Evolutionary conservation across 2,113 vertebrate species (phyloP).

Genomic region (Lucifuga dentata): DNA sequence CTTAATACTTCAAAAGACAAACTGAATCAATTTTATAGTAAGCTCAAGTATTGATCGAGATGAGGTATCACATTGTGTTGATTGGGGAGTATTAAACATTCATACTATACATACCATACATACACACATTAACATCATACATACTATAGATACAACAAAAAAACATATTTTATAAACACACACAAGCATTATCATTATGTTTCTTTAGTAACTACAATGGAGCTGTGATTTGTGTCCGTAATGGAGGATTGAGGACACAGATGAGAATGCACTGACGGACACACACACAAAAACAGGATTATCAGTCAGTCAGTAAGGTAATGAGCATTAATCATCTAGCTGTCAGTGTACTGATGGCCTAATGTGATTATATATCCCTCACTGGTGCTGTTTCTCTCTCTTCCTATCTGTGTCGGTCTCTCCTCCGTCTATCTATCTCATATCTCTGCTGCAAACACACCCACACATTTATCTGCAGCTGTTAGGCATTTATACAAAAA

Average conservation of each 20-base stretch:
- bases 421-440: not conserved
- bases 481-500: conserved; percentile 68
- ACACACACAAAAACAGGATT: not conserved
- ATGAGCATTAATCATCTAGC: conserved; percentile 51
- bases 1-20: conserved; percentile 3
- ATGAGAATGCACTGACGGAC: not conserved
- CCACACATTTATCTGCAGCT: conserved; percentile 42
- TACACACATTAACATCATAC: not conserved
- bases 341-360: conserved; percentile 50
- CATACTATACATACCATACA: not conserved
- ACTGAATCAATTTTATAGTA: conserved; percentile 20
- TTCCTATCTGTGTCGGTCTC: not conserved
- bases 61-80: conserved; percentile 10
- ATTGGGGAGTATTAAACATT: not conserved
- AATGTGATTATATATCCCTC: conserved; percentile 36
- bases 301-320: conserved; percentile 47
- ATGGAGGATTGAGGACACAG: conserved; percentile 25
- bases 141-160: not conserved
- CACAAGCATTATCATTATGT: not conserved
- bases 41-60: conserved; percentile 1
- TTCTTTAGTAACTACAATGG: conserved; percentile 11
- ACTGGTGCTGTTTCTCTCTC: conserved; percentile 7
- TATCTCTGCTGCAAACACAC: conserved; percentile 7
- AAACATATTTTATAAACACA: not conserved
- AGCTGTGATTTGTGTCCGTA: conserved; percentile 31